Evolutionary conservation across 2,113 vertebrate species (phyloP), one percentile per base, ranked within the genome.

Genomic region (Potamarius usumacintae): DNA sequence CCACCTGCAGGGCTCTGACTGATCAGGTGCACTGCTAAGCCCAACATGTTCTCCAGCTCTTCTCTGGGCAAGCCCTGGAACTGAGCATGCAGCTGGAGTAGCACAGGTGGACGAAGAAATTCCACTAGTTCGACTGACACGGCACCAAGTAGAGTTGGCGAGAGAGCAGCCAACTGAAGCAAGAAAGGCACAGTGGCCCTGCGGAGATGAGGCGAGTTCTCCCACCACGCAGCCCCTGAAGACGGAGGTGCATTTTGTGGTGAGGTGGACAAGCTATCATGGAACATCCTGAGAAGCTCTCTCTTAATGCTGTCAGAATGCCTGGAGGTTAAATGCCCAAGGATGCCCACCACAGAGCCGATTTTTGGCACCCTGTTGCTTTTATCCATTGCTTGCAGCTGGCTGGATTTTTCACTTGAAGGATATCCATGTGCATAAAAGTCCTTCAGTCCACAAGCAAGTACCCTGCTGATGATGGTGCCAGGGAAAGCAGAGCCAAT

Each of bases 401-500:
- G 71, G 91, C 14, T 90, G 62, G 78, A 76, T 91, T 91, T 91
- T 89, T 93, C 95, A 72, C 93, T 93, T 85, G 93, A 94, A 62
- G 91, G 88, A 91, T 89, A 90, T 8, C 96, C 96, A 0, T 97
- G 97, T 22, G 96, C 94, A 60, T 97, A 97, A 86, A 98, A 99
- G 67, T 99, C 98, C 89, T 98, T 98, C 0, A 99, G 95, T 58
- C 98, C 98, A 65, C 98, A 99, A 0, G 97, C 96, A 0, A 99
- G 94, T 0, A 99, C 98, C 0, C 98, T 91, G 90, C 95, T 98
- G 91, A 99, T 99, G 92, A 99, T 99, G 79, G 98, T 99, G 84
- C 94, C 95, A 0, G 98, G 98, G 91, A 99, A 99, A 15, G 97
- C 97, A 0, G 97, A 98, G 12, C 98, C 98, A 0, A 99, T 98